phyloP scores from a whole-genome alignment of 1,140 invertebrate species.

The Ips typographus region DNA sequence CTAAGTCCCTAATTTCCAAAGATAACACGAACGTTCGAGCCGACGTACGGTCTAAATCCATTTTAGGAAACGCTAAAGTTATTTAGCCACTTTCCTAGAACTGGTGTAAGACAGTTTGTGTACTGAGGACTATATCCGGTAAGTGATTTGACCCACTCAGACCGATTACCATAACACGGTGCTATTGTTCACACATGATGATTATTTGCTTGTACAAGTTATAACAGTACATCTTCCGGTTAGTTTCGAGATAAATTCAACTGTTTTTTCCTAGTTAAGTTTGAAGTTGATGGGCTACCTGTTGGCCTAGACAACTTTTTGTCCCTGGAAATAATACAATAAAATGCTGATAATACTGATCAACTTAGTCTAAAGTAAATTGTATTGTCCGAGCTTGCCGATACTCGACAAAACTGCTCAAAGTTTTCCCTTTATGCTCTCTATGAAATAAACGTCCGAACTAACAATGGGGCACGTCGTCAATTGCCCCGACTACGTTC shows the following conservation, averaged over 20 bases:
- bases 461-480: constrained; percentile 11
- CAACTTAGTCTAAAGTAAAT: constrained; percentile 6
- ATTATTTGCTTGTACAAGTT: background rate
- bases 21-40: background rate
- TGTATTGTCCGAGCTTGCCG: constrained; percentile 12
- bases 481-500: constrained; percentile 10
- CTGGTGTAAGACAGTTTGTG: background rate
- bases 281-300: too few relatives aligned
- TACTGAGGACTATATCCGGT: background rate
- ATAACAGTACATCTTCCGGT: too few relatives aligned
- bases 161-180: too few relatives aligned
- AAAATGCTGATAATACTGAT: constrained; percentile 2
- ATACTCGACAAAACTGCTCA: constrained; percentile 11
- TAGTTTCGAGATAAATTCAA: too few relatives aligned
- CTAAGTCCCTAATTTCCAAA: constrained; percentile 9
- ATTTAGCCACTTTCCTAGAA: background rate
- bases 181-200: background rate
- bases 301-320: too few relatives aligned
- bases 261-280: too few relatives aligned
- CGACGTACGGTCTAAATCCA: constrained; percentile 2
- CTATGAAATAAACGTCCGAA: constrained; percentile 15
- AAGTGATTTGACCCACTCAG: background rate
- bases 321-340: too few relatives aligned
- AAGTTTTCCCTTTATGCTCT: constrained; percentile 17
- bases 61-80: background rate